phyloP scores from a whole-genome alignment of 35 echinoderm and acorn worm genomes.

The Stichopus chloronotus region DNA sequence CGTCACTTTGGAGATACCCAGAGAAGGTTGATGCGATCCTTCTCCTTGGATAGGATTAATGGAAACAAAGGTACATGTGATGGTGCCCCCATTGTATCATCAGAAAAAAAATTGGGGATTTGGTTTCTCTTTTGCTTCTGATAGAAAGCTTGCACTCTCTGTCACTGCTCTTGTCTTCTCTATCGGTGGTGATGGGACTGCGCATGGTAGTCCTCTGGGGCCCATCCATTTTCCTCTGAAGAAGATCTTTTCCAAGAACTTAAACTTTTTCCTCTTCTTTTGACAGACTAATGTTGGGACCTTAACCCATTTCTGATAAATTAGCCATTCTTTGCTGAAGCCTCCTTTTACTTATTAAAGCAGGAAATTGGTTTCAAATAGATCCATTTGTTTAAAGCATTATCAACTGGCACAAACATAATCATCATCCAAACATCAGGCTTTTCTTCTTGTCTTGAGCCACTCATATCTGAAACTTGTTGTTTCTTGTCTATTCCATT shows the following conservation, averaged over 20 bases:
- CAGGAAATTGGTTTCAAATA: no score
- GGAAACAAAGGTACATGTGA: conserved; percentile 20
- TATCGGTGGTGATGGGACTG: not conserved
- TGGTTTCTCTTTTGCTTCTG: not conserved
- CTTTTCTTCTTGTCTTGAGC: no score
- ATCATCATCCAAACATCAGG: no score
- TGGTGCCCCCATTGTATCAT: not conserved
- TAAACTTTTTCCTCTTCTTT: not conserved
- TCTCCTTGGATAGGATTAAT: conserved; percentile 38
- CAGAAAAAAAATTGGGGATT: not conserved
- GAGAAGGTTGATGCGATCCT: conserved; percentile 38
- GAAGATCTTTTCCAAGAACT: not conserved
- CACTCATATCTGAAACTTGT: no score
- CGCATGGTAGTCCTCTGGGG: not conserved
- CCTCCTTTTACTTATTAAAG: no score
- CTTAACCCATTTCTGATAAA: no score
- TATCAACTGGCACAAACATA: no score
- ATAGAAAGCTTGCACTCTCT: not conserved
- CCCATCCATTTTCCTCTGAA: not conserved
- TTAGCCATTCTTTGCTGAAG: no score
- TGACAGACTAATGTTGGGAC: no score
- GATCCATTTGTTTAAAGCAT: no score
- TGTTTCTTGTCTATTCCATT: no score
- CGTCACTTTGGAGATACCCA: conserved; percentile 6
- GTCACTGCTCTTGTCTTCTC: not conserved